Evolutionary conservation across 2,797 vertebrate genomes (phyloP).

Genomic region (Sebastolobus altivelis): DNA sequence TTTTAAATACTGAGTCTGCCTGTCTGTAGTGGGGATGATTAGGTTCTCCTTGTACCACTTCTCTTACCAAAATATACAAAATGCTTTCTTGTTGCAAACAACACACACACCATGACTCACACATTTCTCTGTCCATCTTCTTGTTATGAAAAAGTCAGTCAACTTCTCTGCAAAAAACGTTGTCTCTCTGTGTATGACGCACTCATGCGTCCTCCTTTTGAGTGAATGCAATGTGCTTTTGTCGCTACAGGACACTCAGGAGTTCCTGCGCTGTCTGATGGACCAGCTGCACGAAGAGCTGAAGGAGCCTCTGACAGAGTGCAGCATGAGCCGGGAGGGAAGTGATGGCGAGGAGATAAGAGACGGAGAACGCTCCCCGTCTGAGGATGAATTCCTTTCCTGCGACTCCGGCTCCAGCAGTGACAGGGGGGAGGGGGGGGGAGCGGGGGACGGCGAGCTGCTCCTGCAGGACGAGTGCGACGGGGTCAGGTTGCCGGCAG

Average conservation of each 20-base stretch:
- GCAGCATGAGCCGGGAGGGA: constrained; percentile 74
- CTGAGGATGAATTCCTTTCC: constrained; percentile 96
- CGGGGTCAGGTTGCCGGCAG: constrained; percentile 70
- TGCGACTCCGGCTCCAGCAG: constrained; percentile 97
- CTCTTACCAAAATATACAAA: not conserved
- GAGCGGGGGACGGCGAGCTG: constrained; percentile 86
- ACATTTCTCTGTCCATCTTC: not conserved
- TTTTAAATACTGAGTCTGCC: not conserved
- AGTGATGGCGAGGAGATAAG: constrained; percentile 88
- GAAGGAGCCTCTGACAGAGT: constrained; percentile 90
- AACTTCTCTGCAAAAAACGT: not conserved
- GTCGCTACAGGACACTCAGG: constrained; percentile 88
- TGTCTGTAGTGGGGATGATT: not conserved
- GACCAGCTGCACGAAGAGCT: constrained; percentile 98
- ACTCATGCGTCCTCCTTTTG: not conserved
- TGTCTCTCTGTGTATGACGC: constrained; percentile 13
- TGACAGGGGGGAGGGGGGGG: constrained; percentile 89
- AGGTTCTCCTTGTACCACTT: not conserved
- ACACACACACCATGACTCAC: not conserved
- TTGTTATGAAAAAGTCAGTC: constrained; percentile 11
- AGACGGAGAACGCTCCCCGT: constrained; percentile 92
- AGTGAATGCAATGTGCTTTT: constrained; percentile 2
- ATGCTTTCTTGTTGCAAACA: not conserved
- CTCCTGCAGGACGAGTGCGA: constrained; percentile 90
- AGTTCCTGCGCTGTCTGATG: constrained; percentile 98